Percentiles rank a stretch among this genome's conserved stretches.
Evolutionary conservation across 1,140 invertebrate species (phyloP).

Genomic region (Delia radicum): DNA sequence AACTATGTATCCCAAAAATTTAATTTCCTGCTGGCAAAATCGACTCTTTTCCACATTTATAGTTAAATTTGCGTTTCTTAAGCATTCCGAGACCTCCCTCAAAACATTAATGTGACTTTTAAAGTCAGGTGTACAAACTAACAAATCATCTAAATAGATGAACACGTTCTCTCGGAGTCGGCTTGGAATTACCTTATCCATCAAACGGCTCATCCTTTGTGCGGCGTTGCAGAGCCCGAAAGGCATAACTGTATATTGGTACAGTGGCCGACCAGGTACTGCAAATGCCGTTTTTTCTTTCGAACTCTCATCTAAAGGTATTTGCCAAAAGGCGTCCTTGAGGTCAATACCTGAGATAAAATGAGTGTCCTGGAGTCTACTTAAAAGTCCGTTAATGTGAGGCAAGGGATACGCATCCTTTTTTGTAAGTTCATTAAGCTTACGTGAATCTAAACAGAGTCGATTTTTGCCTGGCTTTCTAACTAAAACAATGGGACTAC

Average conservation of each 20-base stretch:
- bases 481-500: conserved; percentile 38
- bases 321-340: conserved; percentile 46
- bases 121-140: neutral
- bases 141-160: neutral
- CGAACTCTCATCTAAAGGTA: conserved; percentile 36
- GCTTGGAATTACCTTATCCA: conserved; percentile 15
- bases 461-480: conserved; percentile 33
- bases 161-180: neutral
- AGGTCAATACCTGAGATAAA: conserved; percentile 32
- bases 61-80: neutral
- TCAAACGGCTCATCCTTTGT: conserved; percentile 23
- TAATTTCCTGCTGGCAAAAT: conserved; percentile 48
- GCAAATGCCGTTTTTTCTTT: neutral
- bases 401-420: conserved; percentile 43
- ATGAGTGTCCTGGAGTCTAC: conserved; percentile 28
- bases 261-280: neutral
- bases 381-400: conserved; percentile 32
- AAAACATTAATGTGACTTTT: conserved; percentile 7
- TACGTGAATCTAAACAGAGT: conserved; percentile 43
- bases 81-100: conserved; percentile 3
- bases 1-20: conserved; percentile 24
- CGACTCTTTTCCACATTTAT: conserved; percentile 37
- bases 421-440: conserved; percentile 40
- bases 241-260: neutral
- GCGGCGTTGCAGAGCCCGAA: conserved; percentile 27